Evolutionary conservation across 2,113 vertebrate species (phyloP).

Genomic region (Tragulus kanchil): DNA sequence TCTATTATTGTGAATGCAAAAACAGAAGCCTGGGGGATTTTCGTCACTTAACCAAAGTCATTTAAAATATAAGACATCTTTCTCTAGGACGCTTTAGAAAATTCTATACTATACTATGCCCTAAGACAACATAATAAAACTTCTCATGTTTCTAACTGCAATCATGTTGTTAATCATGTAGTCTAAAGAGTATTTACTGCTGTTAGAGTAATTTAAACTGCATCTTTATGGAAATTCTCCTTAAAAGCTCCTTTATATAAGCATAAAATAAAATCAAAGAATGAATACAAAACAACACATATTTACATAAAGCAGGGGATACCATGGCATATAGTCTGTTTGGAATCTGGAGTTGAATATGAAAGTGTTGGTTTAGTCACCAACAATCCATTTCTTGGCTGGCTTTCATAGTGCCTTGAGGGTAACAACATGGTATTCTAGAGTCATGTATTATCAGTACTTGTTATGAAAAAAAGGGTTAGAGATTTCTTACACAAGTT

Average conservation of each 20-base stretch:
- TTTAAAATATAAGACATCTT: not conserved
- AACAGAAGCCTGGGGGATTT: not conserved
- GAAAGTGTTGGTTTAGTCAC: not conserved
- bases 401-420: not conserved
- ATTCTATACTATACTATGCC: not conserved
- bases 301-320: not conserved
- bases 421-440: not conserved
- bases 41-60: not conserved
- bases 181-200: slow-evolving; percentile 26
- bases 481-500: not conserved
- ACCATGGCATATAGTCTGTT: not conserved
- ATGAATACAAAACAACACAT: not conserved
- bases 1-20: not conserved
- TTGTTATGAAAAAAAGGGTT: not conserved
- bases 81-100: not conserved
- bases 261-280: slow-evolving; percentile 46
- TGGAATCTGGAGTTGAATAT: not conserved
- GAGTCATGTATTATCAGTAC: not conserved
- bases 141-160: not conserved
- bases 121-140: not conserved
- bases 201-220: not conserved
- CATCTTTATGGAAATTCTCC: not conserved
- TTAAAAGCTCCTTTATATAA: not conserved
- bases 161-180: not conserved
- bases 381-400: not conserved